Conservation (phyloP, 2,113 vertebrate species). For the Polypterus bichir region DNA sequence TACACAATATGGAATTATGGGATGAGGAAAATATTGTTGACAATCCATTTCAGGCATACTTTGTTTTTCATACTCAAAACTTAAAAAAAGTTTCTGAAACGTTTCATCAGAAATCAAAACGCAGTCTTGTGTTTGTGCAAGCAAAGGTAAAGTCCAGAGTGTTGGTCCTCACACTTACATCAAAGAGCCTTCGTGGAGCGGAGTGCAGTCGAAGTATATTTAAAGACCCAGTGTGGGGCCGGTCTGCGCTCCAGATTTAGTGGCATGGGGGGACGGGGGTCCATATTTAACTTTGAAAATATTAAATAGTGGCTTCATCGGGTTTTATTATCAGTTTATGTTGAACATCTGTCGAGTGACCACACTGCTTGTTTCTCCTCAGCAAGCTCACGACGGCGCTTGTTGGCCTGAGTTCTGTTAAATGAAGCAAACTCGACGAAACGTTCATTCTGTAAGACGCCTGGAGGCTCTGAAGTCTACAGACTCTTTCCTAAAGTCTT, state of each 20-base stretch:
- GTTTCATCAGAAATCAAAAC: constrained; percentile 47
- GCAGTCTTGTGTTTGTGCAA: constrained; percentile 60
- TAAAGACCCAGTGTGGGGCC: constrained; percentile 66
- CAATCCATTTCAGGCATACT: no score
- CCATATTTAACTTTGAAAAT: constrained; percentile 24
- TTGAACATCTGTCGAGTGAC: constrained; percentile 42
- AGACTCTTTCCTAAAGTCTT: no score
- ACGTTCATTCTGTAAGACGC: no score
- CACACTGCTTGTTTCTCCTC: constrained; percentile 6
- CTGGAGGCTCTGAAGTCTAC: no score
- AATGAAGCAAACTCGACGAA: no score
- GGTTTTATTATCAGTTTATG: constrained; percentile 38
- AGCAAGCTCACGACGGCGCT: constrained; percentile 6
- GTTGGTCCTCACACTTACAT: constrained; percentile 60
- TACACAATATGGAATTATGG: no score
- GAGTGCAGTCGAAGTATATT: constrained; percentile 57
- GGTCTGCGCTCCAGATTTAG: constrained; percentile 35
- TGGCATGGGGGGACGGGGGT: constrained; percentile 18
- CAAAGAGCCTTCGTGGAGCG: constrained; percentile 53
- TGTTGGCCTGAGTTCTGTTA: constrained; percentile 6
- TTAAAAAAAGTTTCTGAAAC: constrained; percentile 22
- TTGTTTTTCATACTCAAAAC: no score
- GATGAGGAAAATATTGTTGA: no score
- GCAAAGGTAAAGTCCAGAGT: constrained; percentile 46
- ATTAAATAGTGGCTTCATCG: constrained; percentile 31